phyloP scores from a whole-genome alignment of 2,113 vertebrate genomes.

The Centrocercus urophasianus region DNA sequence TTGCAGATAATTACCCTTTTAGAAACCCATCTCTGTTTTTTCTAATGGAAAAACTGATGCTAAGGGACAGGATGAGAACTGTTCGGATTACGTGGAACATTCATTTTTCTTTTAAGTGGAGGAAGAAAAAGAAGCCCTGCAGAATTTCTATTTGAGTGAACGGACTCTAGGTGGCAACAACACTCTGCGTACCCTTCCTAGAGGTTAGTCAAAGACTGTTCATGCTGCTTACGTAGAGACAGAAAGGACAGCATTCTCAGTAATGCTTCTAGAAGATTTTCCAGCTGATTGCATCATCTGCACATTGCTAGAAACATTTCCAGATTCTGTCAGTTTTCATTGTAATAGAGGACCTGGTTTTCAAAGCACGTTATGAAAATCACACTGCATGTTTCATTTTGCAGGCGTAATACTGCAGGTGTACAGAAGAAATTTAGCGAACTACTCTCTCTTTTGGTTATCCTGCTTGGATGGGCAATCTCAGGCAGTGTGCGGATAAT shows the following conservation, averaged over 20 bases:
- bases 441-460: not conserved
- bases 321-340: not conserved
- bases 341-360: not conserved
- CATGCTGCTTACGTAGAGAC: not conserved
- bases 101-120: not conserved
- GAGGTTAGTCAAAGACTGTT: not conserved
- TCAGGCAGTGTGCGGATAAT: not conserved
- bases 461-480: not conserved
- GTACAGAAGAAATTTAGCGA: not conserved
- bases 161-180: conserved; percentile 77
- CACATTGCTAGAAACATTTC: not conserved
- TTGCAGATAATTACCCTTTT: rapidly evolving
- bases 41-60: rapidly evolving
- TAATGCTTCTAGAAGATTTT: conserved; percentile 11
- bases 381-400: not conserved
- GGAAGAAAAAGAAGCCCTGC: not conserved
- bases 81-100: not conserved
- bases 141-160: not conserved
- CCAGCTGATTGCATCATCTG: not conserved
- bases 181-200: not conserved
- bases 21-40: not conserved
- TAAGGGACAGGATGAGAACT: not conserved
- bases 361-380: not conserved
- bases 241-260: not conserved
- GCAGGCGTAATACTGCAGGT: not conserved